phyloP scores from a whole-genome alignment of 2,113 vertebrate genomes.

The Brachirus orientalis region DNA sequence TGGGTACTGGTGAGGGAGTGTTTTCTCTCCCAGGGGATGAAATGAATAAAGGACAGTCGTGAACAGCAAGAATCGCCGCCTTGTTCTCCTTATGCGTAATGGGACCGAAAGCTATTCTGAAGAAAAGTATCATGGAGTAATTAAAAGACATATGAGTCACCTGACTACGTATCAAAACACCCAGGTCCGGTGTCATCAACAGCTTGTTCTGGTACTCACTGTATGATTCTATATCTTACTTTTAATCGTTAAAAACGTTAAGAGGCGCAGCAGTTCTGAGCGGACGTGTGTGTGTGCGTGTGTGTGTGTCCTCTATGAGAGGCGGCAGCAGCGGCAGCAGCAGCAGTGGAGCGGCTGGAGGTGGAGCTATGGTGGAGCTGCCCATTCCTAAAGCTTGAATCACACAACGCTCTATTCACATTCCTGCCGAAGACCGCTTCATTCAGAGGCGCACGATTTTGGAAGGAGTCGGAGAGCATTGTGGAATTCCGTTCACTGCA shows the following conservation, averaged over 20 bases:
- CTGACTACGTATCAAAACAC: no score
- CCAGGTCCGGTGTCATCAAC: no score
- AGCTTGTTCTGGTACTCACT: no score
- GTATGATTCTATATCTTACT: no score
- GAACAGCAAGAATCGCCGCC: no score
- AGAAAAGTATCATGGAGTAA: no score
- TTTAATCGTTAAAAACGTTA: no score
- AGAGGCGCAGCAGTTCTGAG: neutral
- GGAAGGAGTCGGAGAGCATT: conserved; percentile 8
- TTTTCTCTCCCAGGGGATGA: conserved; percentile 7
- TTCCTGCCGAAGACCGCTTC: conserved; percentile 63
- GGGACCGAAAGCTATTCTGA: no score
- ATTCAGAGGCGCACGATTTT: conserved; percentile 25
- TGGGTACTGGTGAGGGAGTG: conserved; percentile 29
- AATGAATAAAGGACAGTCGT: conserved; percentile 1
- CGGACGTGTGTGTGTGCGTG: neutral
- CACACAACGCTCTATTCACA: conserved; percentile 77
- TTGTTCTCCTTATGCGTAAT: no score
- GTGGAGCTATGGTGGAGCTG: conserved; percentile 67
- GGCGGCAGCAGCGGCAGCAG: conserved; percentile 23
- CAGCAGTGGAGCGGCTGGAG: conserved; percentile 41
- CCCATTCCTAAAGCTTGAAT: conserved; percentile 79
- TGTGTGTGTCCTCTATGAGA: conserved; percentile 55
- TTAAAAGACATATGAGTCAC: no score
- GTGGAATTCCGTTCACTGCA: conserved; percentile 22